A percentile compares a stretch with the other conserved stretches of the same genome.
These are phyloP conservation scores for Sarcophaga rosellei DNA, from an alignment of 2,888 invertebrate species.

Conservation along the genomic window DNA sequence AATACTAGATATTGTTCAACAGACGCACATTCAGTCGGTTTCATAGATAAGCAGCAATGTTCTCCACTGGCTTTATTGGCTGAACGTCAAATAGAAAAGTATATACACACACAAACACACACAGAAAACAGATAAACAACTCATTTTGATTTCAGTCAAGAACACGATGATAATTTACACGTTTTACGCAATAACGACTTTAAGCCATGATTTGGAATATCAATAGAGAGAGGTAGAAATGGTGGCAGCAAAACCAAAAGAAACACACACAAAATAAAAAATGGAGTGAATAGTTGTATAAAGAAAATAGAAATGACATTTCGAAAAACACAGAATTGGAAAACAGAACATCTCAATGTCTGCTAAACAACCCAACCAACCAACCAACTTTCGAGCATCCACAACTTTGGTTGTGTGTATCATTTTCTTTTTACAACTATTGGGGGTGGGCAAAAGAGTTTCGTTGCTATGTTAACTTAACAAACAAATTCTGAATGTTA, in stretches of 20 bases:
- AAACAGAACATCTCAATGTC: constrained; percentile 65
- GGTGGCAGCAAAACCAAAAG: too few species aligned
- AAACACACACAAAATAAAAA: constrained; percentile 6
- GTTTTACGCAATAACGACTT: constrained; percentile 68
- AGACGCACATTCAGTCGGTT: constrained; percentile 32
- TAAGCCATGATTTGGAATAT: constrained; percentile 33
- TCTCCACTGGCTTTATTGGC: constrained; percentile 2
- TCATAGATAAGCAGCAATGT: constrained; percentile 35
- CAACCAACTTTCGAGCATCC: background rate
- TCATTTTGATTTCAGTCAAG: constrained; percentile 75
- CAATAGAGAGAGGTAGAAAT: background rate
- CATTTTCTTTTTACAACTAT: constrained; percentile 2
- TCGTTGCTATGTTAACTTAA: too few species aligned
- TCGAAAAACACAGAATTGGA: constrained; percentile 47
- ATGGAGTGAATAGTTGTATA: constrained; percentile 50
- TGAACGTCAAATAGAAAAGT: background rate
- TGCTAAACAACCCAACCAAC: constrained; percentile 51
- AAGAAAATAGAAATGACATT: constrained; percentile 57
- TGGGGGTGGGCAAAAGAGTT: constrained; percentile 9
- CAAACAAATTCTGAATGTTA: too few species aligned
- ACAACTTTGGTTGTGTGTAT: constrained; percentile 16
- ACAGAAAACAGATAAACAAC: constrained; percentile 62
- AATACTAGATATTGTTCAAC: constrained; percentile 28
- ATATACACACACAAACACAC: constrained; percentile 18
- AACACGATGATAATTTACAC: constrained; percentile 76